A percentile compares a stretch with the other conserved stretches of the same genome.
phyloP scores from a whole-genome alignment of 2,113 vertebrate species.

The Cyanoderma ruficeps region DNA sequence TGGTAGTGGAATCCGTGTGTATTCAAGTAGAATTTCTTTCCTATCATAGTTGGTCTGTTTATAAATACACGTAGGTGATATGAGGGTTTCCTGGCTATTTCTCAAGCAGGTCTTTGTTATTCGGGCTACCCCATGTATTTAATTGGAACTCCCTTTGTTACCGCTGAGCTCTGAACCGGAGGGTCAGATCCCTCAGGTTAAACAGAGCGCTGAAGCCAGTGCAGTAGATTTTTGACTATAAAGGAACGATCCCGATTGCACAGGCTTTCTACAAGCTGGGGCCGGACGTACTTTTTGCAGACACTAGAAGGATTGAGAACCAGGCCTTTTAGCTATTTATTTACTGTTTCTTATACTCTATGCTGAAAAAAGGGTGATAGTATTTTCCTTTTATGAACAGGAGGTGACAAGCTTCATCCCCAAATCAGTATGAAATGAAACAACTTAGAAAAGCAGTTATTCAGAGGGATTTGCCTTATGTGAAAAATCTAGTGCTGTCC shows the following conservation, averaged over 20 bases:
- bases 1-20: neutral
- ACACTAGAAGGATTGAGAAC: neutral
- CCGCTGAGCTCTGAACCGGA: neutral
- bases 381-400: neutral
- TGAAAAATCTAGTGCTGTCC: neutral
- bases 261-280: neutral
- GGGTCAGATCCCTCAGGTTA: neutral
- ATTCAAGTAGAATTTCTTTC: neutral
- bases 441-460: neutral
- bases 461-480: neutral
- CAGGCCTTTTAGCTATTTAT: neutral
- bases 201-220: neutral
- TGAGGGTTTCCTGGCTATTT: neutral
- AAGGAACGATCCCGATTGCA: neutral
- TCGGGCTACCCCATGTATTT: neutral
- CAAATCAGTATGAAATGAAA: neutral
- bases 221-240: neutral
- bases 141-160: conserved; percentile 23
- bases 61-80: accelerated
- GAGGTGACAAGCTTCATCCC: neutral
- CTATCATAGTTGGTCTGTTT: accelerated
- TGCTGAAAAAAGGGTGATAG: neutral
- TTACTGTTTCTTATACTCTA: neutral
- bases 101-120: neutral
- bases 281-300: neutral